Conservation (phyloP, 2,888 invertebrate genomes). For the Asteroscopus sphinx region DNA sequence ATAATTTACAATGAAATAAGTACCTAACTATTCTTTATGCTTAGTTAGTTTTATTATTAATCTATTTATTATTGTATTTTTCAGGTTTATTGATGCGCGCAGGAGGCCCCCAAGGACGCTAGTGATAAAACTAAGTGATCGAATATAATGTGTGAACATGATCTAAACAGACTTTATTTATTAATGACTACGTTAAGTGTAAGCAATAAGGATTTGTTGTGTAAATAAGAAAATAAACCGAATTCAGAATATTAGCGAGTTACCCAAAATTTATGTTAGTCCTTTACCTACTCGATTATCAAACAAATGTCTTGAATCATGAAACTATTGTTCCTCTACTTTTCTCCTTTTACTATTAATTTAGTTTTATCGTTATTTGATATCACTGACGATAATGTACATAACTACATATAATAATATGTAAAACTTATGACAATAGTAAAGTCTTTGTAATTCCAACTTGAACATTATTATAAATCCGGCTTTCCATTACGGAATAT, state of each 20-base stretch:
- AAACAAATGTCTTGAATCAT: slow-evolving; percentile 26
- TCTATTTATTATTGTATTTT: slow-evolving; percentile 21
- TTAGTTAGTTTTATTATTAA: too few relatives aligned
- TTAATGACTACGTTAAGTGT: slow-evolving; percentile 66
- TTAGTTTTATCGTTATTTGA: slow-evolving; percentile 10
- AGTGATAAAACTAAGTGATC: slow-evolving; percentile 75
- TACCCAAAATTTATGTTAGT: slow-evolving; percentile 61
- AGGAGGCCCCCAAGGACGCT: slow-evolving; percentile 61
- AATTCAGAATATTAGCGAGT: slow-evolving; percentile 65
- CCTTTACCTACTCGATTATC: slow-evolving; percentile 30
- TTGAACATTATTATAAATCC: slow-evolving; percentile 6
- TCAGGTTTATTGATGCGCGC: slow-evolving; percentile 76
- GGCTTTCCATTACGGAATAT: too few relatives aligned
- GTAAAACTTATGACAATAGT: slow-evolving; percentile 5
- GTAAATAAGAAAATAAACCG: slow-evolving; percentile 69
- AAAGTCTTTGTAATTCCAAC: slow-evolving; percentile 1
- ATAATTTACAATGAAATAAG: too few relatives aligned
- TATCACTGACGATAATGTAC: slow-evolving; percentile 16
- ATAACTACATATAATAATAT: too few relatives aligned
- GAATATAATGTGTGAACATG: slow-evolving; percentile 58
- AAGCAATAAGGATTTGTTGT: slow-evolving; percentile 60
- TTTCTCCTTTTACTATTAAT: slow-evolving; percentile 34
- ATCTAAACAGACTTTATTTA: slow-evolving; percentile 80
- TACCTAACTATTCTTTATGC: too few relatives aligned
- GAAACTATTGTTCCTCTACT: slow-evolving; percentile 51